Percentiles rank a stretch among this genome's conserved stretches.
phyloP scores from a whole-genome alignment of 2,113 vertebrate species.

The Rhabdornis inornatus region DNA sequence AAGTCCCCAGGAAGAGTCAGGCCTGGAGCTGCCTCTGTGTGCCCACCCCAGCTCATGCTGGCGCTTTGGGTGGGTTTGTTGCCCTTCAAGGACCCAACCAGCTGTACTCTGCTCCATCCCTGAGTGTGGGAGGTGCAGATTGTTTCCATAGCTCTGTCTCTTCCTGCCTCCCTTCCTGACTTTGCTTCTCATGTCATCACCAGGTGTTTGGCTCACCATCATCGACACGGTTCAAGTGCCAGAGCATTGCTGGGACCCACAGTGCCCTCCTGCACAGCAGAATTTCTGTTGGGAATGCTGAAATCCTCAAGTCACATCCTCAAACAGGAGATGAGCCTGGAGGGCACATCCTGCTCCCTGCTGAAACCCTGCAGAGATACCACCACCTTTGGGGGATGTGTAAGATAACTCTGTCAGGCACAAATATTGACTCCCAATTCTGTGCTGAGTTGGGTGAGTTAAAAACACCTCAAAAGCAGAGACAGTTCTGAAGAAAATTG shows the following conservation, averaged over 20 bases:
- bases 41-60: rapidly evolving
- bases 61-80: neutral
- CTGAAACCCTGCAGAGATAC: neutral
- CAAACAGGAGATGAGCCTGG: neutral
- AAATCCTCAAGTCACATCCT: neutral
- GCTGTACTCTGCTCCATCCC: neutral
- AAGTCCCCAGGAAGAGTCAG: rapidly evolving
- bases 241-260: rapidly evolving
- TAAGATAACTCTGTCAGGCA: neutral
- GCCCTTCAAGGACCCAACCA: neutral
- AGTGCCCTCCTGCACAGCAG: rapidly evolving
- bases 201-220: neutral
- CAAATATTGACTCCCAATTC: neutral
- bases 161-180: neutral
- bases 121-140: neutral
- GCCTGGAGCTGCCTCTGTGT: neutral
- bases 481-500: neutral
- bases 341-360: neutral
- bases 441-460: neutral
- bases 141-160: neutral
- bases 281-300: neutral
- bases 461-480: neutral
- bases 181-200: rapidly evolving
- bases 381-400: neutral
- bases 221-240: rapidly evolving